A percentile compares a stretch with the other conserved stretches of the same genome.
Conservation (phyloP, 2,888 invertebrate genomes). For the Ectobius pallidus region DNA sequence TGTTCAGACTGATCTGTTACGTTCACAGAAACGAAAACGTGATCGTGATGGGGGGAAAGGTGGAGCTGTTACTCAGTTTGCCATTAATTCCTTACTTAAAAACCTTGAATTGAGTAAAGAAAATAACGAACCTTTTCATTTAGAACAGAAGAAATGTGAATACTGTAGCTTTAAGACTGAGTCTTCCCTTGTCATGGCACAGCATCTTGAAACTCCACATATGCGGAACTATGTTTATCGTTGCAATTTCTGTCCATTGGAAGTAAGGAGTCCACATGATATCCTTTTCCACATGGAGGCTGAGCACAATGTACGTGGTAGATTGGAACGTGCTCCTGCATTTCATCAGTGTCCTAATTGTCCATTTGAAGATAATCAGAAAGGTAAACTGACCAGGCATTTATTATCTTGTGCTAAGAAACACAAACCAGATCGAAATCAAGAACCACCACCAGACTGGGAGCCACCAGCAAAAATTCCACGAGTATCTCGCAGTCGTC, state of each 20-base stretch:
- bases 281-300: slow-evolving; percentile 92
- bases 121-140: slow-evolving; percentile 79
- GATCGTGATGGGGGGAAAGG: slow-evolving; percentile 72
- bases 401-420: slow-evolving; percentile 86
- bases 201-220: slow-evolving; percentile 90
- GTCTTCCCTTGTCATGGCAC: slow-evolving; percentile 79
- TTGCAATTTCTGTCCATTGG: slow-evolving; percentile 84
- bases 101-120: slow-evolving; percentile 86
- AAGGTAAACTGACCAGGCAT: slow-evolving; percentile 88
- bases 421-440: slow-evolving; percentile 85
- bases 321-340: slow-evolving; percentile 82
- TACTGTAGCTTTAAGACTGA: slow-evolving; percentile 91
- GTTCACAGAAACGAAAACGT: slow-evolving; percentile 84
- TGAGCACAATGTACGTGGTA: slow-evolving; percentile 82
- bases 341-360: slow-evolving; percentile 93
- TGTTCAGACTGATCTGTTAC: slow-evolving; percentile 90
- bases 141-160: slow-evolving; percentile 81
- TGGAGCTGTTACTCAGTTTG: slow-evolving; percentile 69
- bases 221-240: slow-evolving; percentile 82
- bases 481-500: slow-evolving; percentile 61
- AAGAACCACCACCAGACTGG: slow-evolving; percentile 88
- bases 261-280: slow-evolving; percentile 84
- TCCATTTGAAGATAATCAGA: slow-evolving; percentile 92
- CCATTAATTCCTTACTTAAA: slow-evolving; percentile 81
- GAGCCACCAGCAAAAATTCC: slow-evolving; percentile 94